Base-by-base conservation (phyloP, 2,113 vertebrate species). In the Collichthys lucidus region DNA sequence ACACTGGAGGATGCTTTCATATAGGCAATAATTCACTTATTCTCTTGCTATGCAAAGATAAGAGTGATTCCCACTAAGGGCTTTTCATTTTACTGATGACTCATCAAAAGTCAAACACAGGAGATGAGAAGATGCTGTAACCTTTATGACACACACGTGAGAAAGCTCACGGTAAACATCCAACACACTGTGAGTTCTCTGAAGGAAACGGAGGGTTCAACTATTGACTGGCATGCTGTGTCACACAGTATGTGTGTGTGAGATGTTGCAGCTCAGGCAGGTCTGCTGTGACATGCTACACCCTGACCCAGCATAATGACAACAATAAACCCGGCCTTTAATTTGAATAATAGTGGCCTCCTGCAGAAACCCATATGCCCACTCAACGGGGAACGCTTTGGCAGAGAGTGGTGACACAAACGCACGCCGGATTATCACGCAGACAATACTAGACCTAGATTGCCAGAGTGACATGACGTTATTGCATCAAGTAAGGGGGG, bases 311-410 rank as follows among this genome's bases (percentile, higher is more conserved):
- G 20, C 49, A 17, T 64, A 73, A 82, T 56, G n/a, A 78, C 78
- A 79, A 74, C 84, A 63, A 31, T 26, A 55, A 80, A 70, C 66
- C 76, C 50, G 70, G 56, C 76, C 64, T 73, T 66, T 71, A 52
- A 63, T 78, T 81, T 87, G 61, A 84, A 59, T 61, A 62, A 74
- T 29, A 65, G 53, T 29, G 47, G 47, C 65, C 57, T 7, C 74
- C 74, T 80, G 53, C 3, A 77, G 69, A 75, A 19, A 56, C 44
- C 65, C 79, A 57, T 44, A 60, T 40, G 35, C 35, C 35, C 35
- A 40, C 35, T 40, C 35, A 8, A 40, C 8, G 2, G 35, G 35
- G 35, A 40, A 40, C 9, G 35, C 9, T 64, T 6, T 1, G 50
- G 47, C 11, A 19, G 19, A 67, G 55, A 60, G 1, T 6, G 44